A percentile compares a stretch with the other conserved stretches of the same genome.
Evolutionary conservation across 2,888 invertebrate species (phyloP).

Genomic region (Hyppa rectilinea): DNA sequence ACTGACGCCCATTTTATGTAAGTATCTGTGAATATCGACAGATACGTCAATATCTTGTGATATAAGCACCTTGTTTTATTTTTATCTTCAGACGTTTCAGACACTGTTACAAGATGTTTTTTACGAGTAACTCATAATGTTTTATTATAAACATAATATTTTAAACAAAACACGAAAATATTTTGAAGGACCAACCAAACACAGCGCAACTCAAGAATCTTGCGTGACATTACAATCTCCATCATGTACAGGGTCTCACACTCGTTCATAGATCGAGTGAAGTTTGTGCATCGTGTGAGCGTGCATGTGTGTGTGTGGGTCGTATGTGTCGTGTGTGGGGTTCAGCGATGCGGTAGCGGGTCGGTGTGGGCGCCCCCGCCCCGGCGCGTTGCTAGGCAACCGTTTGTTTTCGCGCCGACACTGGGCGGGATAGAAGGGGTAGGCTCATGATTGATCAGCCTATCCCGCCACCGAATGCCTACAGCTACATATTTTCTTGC

Average conservation of each 20-base stretch:
- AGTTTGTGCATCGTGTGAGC: conserved; percentile 60
- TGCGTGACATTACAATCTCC: conserved; percentile 37
- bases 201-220: conserved; percentile 1
- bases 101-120: conserved; percentile 3
- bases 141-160: neutral
- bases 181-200: neutral
- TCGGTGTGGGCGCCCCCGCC: conserved; percentile 78
- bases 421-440: conserved; percentile 90
- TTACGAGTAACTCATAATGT: neutral
- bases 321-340: conserved; percentile 83
- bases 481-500: conserved; percentile 78
- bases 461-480: conserved; percentile 87
- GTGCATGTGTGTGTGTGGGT: conserved; percentile 37
- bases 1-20: conserved; percentile 50
- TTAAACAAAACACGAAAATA: neutral
- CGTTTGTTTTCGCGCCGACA: conserved; percentile 89
- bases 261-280: conserved; percentile 51
- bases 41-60: conserved; percentile 23
- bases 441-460: conserved; percentile 90
- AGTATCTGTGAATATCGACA: conserved; percentile 53
- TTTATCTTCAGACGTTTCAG: conserved; percentile 20
- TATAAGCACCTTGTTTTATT: conserved; percentile 24
- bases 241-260: conserved; percentile 32
- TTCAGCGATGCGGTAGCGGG: conserved; percentile 80
- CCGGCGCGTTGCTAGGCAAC: conserved; percentile 85